Percentiles rank a stretch among this genome's conserved stretches.
These are phyloP conservation scores for Nomada lathburiana DNA, from an alignment of 2,888 invertebrate species.

Conservation along the genomic window DNA sequence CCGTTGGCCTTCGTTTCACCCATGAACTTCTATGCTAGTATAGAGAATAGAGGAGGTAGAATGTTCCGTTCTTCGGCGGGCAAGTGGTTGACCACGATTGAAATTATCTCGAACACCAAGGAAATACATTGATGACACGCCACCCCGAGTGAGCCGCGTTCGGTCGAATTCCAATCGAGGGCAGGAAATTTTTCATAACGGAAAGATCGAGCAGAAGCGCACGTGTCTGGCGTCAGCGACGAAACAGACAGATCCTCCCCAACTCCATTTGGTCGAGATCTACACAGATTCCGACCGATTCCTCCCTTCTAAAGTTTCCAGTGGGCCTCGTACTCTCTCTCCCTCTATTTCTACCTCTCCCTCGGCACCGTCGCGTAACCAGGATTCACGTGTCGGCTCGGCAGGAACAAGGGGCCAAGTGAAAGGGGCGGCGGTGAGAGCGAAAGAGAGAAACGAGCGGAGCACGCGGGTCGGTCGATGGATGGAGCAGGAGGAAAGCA, in stretches of 20 bases:
- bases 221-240: constrained; percentile 77
- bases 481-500: constrained; percentile 73
- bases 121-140: too few species aligned
- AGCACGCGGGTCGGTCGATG: constrained; percentile 68
- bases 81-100: too few species aligned
- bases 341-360: constrained; percentile 53
- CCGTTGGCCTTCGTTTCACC: not conserved
- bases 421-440: constrained; percentile 51
- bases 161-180: not conserved
- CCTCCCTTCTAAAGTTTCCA: constrained; percentile 68
- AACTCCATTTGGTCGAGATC: constrained; percentile 57
- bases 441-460: constrained; percentile 62
- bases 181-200: constrained; percentile 11
- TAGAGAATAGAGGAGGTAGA: too few species aligned
- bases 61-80: too few species aligned
- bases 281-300: constrained; percentile 64
- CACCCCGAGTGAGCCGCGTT: too few species aligned
- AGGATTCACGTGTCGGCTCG: constrained; percentile 70
- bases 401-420: constrained; percentile 65
- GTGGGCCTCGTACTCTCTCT: constrained; percentile 52
- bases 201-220: constrained; percentile 57
- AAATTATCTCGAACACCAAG: too few species aligned
- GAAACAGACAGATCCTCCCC: constrained; percentile 74
- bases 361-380: constrained; percentile 66
- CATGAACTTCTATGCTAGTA: not conserved